Evolutionary conservation across 2,888 invertebrate species (phyloP).

Genomic region (Andrena praecox): DNA sequence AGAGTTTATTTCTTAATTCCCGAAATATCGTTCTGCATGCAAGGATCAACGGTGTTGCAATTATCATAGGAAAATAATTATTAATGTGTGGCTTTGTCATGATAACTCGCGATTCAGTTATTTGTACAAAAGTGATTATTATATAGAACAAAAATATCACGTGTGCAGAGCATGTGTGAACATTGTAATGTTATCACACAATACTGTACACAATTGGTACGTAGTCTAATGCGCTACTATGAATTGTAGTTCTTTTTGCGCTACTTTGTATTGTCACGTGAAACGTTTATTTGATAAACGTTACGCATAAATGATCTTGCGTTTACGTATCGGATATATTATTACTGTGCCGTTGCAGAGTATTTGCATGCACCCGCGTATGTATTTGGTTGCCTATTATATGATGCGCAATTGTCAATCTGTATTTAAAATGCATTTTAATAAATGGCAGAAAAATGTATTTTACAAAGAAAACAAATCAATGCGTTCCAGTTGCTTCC

Average conservation of each 20-base stretch:
- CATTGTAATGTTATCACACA: slow-evolving; percentile 12
- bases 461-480: slow-evolving; percentile 20
- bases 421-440: slow-evolving; percentile 30
- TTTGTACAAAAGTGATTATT: slow-evolving; percentile 21
- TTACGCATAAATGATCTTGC: slow-evolving; percentile 33
- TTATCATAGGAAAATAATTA: neutral
- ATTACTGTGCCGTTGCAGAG: slow-evolving; percentile 8
- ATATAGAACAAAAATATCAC: slow-evolving; percentile 3
- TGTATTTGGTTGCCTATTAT: neutral
- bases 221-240: neutral
- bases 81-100: neutral
- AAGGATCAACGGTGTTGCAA: neutral
- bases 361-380: neutral
- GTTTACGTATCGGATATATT: slow-evolving; percentile 21
- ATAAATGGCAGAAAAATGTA: neutral
- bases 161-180: slow-evolving; percentile 4
- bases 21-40: neutral
- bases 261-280: slow-evolving; percentile 32
- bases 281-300: slow-evolving; percentile 40
- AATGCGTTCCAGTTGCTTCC: slow-evolving; percentile 3
- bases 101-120: neutral
- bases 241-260: slow-evolving; percentile 19
- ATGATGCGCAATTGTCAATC: slow-evolving; percentile 7
- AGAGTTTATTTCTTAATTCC: neutral
- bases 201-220: slow-evolving; percentile 7